Base-by-base conservation (phyloP, 2,888 invertebrate species). In the Drosophila flavopinicola region DNA sequence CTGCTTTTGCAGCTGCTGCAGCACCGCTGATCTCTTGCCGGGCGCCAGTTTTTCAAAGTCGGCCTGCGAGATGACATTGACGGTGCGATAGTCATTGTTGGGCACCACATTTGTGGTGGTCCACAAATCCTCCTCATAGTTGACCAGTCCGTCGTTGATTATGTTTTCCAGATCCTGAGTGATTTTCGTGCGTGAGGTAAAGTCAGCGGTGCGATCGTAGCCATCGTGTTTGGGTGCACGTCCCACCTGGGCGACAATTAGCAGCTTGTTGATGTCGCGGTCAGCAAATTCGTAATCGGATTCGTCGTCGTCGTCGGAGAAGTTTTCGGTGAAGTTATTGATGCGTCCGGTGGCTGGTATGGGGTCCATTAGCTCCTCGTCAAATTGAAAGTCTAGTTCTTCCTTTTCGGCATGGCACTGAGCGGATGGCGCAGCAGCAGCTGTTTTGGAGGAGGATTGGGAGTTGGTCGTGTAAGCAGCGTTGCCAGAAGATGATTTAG, bases 101-200 rank as follows among this genome's bases (percentile, higher is more conserved):
- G 78, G 37, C 20, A 92, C 91, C 37, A 92, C 92, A 83, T 93
- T 92, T 89, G 93, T 86, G 44, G 88, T 94, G 11, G 93, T 94
- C 97, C 97, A 97, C 52, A 99, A 91, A 88, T 98, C 98, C 89
- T 98, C 97, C 91, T 99, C 99, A 84, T 99, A 99, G 85, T 97
- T 96, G 88, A 94, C 95, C 15, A 99, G 93, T n/a, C 99, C 99
- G 90, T 99, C 98, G 80, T 98, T 98, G 80, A 99, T 99, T 37
- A 97, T 96, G 92, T 98, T 96, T 80, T 96, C 98, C 80, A 99
- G 92, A 88, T 99, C 98, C 91, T 98, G 97, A 6, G 96, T 96
- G 92, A 99, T 97, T 93, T 98, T 98, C 33, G 97, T 96, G 69
- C 99, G 93, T 0, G 97, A 96, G 65, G 94, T 95, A 94, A 94